Evolutionary conservation across 2,113 vertebrate genomes (phyloP).

Genomic region (Carollia perspicillata): DNA sequence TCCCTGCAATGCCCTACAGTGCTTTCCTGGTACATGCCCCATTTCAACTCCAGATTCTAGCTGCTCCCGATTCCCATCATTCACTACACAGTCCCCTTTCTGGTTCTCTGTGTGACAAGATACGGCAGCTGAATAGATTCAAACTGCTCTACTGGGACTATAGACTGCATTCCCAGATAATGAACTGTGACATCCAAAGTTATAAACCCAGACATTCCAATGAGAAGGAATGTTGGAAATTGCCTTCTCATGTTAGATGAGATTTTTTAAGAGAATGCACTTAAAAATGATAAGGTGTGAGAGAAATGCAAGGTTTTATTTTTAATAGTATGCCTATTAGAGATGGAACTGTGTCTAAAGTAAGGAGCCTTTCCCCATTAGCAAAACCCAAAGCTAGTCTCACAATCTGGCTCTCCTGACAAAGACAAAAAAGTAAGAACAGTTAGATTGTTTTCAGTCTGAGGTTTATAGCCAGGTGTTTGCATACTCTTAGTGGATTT

Average conservation of each 20-base stretch:
- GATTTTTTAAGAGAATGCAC: neutral
- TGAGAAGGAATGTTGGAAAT: constrained; percentile 36
- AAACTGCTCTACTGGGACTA: neutral
- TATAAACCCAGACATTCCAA: neutral
- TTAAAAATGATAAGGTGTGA: neutral
- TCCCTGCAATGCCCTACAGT: neutral
- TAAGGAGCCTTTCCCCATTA: neutral
- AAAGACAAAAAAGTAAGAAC: neutral
- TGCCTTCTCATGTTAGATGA: neutral
- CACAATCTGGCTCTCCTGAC: neutral
- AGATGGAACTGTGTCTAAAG: neutral
- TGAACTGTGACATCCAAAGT: constrained; percentile 10
- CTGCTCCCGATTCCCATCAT: neutral
- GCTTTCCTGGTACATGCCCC: neutral
- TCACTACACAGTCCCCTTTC: neutral
- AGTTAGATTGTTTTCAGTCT: neutral
- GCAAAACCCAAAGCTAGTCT: neutral
- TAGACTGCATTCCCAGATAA: neutral
- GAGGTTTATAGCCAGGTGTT: neutral
- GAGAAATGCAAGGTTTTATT: constrained; percentile 1
- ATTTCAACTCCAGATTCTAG: neutral
- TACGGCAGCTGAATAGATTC: constrained; percentile 38
- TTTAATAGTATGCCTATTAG: neutral
- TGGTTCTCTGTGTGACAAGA: neutral
- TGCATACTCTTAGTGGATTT: neutral